Evolutionary conservation across 1,140 invertebrate genomes (phyloP).

Genomic region (Drosophila aff.): DNA sequence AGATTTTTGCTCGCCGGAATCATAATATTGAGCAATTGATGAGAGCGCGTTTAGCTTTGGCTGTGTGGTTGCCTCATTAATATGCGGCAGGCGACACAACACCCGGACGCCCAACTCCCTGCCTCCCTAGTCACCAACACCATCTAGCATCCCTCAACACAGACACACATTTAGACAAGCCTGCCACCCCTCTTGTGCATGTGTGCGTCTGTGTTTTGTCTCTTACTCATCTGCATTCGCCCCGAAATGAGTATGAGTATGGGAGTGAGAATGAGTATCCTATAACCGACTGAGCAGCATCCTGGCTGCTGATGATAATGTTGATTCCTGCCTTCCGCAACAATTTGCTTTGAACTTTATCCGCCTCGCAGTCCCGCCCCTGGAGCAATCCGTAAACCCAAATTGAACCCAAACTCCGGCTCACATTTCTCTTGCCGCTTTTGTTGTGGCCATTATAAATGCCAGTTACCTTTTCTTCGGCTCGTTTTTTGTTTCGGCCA

Average conservation of each 20-base stretch:
- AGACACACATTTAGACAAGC: conserved; percentile 21
- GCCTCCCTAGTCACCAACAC: background rate
- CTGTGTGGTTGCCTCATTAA: conserved; percentile 70
- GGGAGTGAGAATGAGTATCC: conserved; percentile 47
- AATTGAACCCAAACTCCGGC: conserved; percentile 23
- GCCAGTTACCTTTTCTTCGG: conserved; percentile 52
- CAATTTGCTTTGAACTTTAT: conserved; percentile 79
- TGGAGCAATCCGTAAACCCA: conserved; percentile 9
- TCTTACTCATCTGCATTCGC: conserved; percentile 62
- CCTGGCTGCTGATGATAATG: conserved; percentile 77
- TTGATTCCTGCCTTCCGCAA: conserved; percentile 82
- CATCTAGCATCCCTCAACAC: background rate
- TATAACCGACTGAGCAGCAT: conserved; percentile 63
- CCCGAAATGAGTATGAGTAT: conserved; percentile 38
- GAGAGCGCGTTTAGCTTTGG: conserved; percentile 45
- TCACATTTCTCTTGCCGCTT: conserved; percentile 23
- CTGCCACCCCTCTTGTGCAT: background rate
- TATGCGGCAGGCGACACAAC: conserved; percentile 75
- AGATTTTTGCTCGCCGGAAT: conserved; percentile 56
- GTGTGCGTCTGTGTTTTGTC: conserved; percentile 40
- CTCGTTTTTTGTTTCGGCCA: conserved; percentile 26
- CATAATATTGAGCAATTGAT: conserved; percentile 81
- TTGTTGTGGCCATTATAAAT: conserved; percentile 60
- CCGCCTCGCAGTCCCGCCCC: conserved; percentile 2
- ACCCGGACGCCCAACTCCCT: conserved; percentile 7